Percentiles rank a stretch among this genome's conserved stretches.
phyloP scores from a whole-genome alignment of 2,797 vertebrate species.

The Leucoraja ocellata region DNA sequence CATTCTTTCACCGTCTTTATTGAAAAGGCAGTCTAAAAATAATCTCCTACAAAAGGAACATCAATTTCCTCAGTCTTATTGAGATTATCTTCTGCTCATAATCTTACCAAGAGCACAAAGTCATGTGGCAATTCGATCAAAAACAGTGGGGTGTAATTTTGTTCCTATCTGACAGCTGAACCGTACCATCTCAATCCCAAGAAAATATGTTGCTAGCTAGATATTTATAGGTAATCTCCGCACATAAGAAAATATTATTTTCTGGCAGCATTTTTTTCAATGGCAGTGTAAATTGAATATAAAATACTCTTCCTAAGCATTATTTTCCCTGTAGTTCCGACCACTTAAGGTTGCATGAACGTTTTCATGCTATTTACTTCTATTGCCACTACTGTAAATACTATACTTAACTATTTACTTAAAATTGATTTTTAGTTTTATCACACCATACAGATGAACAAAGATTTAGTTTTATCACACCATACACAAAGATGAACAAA shows the following conservation, averaged over 20 bases:
- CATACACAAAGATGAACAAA: no score
- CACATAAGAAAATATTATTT: background rate
- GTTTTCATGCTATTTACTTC: background rate
- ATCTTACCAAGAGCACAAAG: background rate
- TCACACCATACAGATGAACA: background rate
- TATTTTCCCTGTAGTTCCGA: background rate
- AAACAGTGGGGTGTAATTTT: background rate
- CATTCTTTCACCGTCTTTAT: background rate
- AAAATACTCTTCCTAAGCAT: background rate
- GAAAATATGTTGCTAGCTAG: background rate
- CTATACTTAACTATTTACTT: background rate
- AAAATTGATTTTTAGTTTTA: background rate
- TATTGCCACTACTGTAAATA: background rate
- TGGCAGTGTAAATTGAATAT: background rate
- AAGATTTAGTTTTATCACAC: background rate
- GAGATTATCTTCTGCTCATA: background rate
- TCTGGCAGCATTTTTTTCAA: background rate
- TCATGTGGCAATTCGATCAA: background rate
- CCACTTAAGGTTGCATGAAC: background rate
- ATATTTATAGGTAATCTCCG: background rate
- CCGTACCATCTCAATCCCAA: background rate
- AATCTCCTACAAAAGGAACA: background rate
- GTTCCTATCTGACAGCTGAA: background rate
- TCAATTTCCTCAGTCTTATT: background rate
- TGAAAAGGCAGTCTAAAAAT: background rate